Evolutionary conservation across 2,797 vertebrate species (phyloP).

Genomic region (Eremophila alpestris): DNA sequence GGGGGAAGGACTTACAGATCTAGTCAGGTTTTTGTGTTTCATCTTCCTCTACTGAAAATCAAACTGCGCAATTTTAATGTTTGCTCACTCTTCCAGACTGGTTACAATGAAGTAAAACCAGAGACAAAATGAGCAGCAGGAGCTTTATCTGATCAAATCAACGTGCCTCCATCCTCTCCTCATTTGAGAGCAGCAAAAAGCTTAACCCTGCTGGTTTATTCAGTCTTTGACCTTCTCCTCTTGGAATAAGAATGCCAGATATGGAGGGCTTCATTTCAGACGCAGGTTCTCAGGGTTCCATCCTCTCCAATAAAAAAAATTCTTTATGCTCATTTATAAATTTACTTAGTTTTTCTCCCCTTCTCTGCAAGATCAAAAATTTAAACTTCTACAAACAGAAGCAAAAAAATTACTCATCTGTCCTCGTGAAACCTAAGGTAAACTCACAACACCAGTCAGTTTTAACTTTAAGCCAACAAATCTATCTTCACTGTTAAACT

Average conservation of each 20-base stretch:
- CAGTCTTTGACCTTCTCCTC: neutral
- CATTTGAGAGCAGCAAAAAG: neutral
- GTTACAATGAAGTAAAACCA: neutral
- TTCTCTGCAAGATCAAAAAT: neutral
- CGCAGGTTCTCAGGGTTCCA: neutral
- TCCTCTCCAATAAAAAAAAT: neutral
- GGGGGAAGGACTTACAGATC: neutral
- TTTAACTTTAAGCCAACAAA: neutral
- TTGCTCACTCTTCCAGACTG: neutral
- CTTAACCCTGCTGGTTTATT: neutral
- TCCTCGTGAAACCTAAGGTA: neutral
- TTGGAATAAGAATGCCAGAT: neutral
- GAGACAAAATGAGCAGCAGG: neutral
- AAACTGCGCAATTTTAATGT: neutral
- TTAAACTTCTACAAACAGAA: neutral
- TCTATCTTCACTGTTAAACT: neutral
- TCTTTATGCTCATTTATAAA: neutral
- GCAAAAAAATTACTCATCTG: neutral
- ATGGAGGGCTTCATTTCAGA: neutral
- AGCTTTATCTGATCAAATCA: neutral
- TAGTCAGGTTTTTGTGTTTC: neutral
- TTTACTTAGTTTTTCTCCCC: neutral
- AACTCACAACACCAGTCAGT: neutral
- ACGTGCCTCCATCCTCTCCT: accelerated
- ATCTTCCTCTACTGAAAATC: neutral